Evolutionary conservation across 2,113 vertebrate genomes (phyloP), one percentile per base, ranked within the genome.

Genomic region (Rhinogobius similis): DNA sequence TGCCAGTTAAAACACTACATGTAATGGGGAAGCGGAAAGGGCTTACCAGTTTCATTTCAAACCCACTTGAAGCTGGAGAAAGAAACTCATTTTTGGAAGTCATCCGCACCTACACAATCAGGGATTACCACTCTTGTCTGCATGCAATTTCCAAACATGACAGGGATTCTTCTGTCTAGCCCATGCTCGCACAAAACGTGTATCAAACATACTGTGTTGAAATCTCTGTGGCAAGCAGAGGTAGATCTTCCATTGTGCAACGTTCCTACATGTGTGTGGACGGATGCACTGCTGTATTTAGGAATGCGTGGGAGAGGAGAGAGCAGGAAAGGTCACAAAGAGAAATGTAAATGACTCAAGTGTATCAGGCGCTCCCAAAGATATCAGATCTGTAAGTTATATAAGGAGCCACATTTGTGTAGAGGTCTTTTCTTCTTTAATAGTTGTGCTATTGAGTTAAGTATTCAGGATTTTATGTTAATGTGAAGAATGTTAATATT

Each of bases 351-450:
- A 91, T 87, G 79, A 84, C 85, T 39, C 41, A 72, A 68, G 75
- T 87, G 89, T 90, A 88, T 89, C 87, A 89, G 82, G 78, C 64
- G 26, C 65, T 87, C 73, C 79, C 79, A 86, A 82, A 72, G 81
- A 83, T 73, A 85, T 81, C 76, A 82, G 80, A 76, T 73, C 77
- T 72, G 86, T 78, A 79, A 65, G 77, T 89, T 87, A 87, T 58
- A 39, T 87, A 89, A 90, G 85, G 70, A 58, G 65, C 73, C 27
- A 75, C 66, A 61, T 53, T 5, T 29, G 26, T 44, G 62, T 62
- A 75, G 61, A 62, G 36, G 44, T 72, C 44, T 53, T 18, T 50
- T 72, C 24, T 55, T 13, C 12, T 55, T 12, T 14, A 10, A 2
- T 27, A 18, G 12, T 58, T 18, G 13, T 58, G 69, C 64, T 38